These are phyloP conservation scores for Apodemus sylvaticus DNA, from an alignment of 2,113 vertebrate species.

Conservation along the genomic window DNA sequence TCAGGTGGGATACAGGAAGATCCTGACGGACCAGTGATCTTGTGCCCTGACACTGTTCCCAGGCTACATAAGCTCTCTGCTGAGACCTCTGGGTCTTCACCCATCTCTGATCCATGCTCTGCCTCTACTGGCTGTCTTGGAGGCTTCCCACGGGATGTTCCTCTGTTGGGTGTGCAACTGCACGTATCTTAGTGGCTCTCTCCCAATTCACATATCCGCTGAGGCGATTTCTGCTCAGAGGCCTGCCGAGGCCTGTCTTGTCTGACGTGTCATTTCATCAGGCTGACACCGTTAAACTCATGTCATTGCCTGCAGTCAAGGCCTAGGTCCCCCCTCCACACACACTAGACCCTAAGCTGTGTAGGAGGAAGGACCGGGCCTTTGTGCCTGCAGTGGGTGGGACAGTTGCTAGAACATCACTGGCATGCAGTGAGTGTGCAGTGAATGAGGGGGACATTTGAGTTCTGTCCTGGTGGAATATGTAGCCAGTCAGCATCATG, in stretches of 20 bases:
- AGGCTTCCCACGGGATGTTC: background rate
- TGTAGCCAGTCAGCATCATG: accelerated
- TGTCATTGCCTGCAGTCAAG: background rate
- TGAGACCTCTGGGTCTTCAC: background rate
- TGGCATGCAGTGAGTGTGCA: background rate
- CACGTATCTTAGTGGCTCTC: accelerated
- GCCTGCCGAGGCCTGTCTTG: background rate
- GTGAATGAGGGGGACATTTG: background rate
- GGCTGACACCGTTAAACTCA: background rate
- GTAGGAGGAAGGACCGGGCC: background rate
- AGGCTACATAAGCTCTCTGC: background rate
- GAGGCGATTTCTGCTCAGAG: background rate
- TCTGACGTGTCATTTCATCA: background rate
- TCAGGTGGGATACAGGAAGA: background rate
- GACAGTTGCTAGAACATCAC: background rate
- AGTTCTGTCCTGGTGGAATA: background rate
- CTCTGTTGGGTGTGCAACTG: background rate
- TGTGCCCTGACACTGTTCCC: background rate
- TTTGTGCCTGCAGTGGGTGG: background rate
- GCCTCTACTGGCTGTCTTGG: background rate
- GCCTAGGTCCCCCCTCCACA: background rate
- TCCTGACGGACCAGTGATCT: background rate
- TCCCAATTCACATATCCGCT: background rate
- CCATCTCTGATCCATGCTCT: background rate
- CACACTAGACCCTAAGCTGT: background rate